Percentiles rank a stretch among this genome's conserved stretches.
phyloP scores from a whole-genome alignment of 2,797 vertebrate genomes.

The Hippoglossus hippoglossus region DNA sequence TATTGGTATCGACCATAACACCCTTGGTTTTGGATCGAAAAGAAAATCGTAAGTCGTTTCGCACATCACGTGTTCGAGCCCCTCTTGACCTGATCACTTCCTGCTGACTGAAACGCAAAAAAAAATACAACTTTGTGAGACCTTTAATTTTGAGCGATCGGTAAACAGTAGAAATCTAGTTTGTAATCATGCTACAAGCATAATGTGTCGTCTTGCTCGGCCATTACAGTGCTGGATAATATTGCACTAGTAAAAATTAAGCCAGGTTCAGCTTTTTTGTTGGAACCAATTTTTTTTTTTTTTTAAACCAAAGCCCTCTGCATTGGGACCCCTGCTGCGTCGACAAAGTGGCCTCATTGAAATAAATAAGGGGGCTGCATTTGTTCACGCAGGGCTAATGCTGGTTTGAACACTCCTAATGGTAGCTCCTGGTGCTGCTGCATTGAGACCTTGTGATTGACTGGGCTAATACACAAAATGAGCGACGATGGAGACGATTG shows the following conservation, averaged over 20 bases:
- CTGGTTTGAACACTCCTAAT: slow-evolving; percentile 9
- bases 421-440: neutral
- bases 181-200: too few relatives aligned
- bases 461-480: slow-evolving; percentile 25
- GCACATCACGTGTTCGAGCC: too few relatives aligned
- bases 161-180: too few relatives aligned
- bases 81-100: too few relatives aligned
- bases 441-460: slow-evolving; percentile 5
- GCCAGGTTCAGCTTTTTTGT: neutral
- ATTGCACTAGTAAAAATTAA: neutral
- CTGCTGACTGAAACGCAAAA: too few relatives aligned
- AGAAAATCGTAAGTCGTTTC: too few relatives aligned
- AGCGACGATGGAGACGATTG: slow-evolving; percentile 12
- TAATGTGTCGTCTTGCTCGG: too few relatives aligned
- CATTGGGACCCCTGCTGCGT: neutral
- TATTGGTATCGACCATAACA: too few relatives aligned
- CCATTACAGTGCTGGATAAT: neutral
- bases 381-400: slow-evolving; percentile 13
- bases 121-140: too few relatives aligned
- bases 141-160: too few relatives aligned
- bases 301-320: neutral
- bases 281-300: neutral
- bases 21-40: too few relatives aligned
- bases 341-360: slow-evolving; percentile 12
- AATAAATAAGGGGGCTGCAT: slow-evolving; percentile 15